Percentiles rank a stretch among this genome's conserved stretches.
Evolutionary conservation across 2,797 vertebrate species (phyloP).

Genomic region (Apodemus agrarius): DNA sequence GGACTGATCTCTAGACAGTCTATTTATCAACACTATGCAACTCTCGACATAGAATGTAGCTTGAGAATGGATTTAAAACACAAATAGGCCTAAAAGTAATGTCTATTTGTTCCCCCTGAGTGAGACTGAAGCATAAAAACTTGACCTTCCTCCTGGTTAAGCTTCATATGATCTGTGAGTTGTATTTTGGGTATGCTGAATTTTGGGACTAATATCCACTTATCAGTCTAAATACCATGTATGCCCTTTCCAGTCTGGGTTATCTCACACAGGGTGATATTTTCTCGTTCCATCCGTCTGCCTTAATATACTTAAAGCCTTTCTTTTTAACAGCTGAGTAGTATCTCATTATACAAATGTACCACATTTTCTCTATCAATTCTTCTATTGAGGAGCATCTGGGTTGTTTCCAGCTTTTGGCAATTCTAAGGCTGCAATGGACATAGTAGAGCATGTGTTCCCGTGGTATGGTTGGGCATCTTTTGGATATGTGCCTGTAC

Average conservation of each 20-base stretch:
- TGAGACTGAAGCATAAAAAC: background rate
- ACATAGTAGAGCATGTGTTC: background rate
- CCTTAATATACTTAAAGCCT: background rate
- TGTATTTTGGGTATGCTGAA: background rate
- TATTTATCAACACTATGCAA: background rate
- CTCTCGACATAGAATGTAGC: background rate
- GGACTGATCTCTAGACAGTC: background rate
- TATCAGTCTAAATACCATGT: background rate
- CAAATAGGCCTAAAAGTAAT: background rate
- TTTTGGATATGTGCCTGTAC: background rate
- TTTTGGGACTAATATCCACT: background rate
- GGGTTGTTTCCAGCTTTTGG: background rate
- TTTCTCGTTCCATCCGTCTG: background rate
- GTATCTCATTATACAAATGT: background rate
- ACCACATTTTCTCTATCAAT: background rate
- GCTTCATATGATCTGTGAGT: background rate
- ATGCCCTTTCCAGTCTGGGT: background rate
- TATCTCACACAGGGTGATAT: background rate
- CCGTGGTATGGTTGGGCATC: too few relatives aligned
- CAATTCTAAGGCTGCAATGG: background rate
- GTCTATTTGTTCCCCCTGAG: background rate
- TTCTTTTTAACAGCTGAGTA: background rate
- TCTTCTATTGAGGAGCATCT: background rate
- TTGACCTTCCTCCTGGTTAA: background rate
- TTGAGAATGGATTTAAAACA: constrained; percentile 1